Evolutionary conservation across 2,888 invertebrate genomes (phyloP).

Genomic region (Drosophila suboccidentalis): DNA sequence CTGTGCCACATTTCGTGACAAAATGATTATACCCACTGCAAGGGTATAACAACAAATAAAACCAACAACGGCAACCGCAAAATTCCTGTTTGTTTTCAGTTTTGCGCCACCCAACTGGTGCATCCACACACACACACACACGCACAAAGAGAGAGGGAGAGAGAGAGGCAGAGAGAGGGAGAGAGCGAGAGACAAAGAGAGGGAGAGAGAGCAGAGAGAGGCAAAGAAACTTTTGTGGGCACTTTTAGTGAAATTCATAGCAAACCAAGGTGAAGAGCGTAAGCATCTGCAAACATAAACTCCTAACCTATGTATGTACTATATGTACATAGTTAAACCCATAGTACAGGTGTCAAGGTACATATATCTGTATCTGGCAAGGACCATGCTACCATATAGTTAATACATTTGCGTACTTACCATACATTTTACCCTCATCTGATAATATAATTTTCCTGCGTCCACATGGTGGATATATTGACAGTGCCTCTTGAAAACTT

Average conservation of each 20-base stretch:
- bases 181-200: not conserved
- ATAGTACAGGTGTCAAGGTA: not conserved
- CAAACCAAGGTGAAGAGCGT: constrained; percentile 23
- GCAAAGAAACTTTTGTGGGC: constrained; percentile 24
- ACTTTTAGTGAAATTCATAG: constrained; percentile 42
- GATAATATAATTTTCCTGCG: constrained; percentile 99
- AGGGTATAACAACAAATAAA: constrained; percentile 35
- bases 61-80: constrained; percentile 54
- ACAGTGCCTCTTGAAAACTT: constrained; percentile 99
- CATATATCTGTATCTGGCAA: not conserved
- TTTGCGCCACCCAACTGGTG: constrained; percentile 35
- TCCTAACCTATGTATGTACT: not conserved
- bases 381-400: not conserved
- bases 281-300: constrained; percentile 16
- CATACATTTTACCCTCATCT: constrained; percentile 99
- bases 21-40: not conserved
- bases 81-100: constrained; percentile 62
- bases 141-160: not conserved
- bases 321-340: not conserved
- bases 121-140: constrained; percentile 6
- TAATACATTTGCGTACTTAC: constrained; percentile 89
- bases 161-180: not conserved
- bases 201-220: not conserved
- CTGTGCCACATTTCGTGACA: not conserved
- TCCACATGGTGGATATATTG: constrained; percentile 99